Conservation (phyloP, 2,113 vertebrate genomes). For the Arothron firmamentum region DNA sequence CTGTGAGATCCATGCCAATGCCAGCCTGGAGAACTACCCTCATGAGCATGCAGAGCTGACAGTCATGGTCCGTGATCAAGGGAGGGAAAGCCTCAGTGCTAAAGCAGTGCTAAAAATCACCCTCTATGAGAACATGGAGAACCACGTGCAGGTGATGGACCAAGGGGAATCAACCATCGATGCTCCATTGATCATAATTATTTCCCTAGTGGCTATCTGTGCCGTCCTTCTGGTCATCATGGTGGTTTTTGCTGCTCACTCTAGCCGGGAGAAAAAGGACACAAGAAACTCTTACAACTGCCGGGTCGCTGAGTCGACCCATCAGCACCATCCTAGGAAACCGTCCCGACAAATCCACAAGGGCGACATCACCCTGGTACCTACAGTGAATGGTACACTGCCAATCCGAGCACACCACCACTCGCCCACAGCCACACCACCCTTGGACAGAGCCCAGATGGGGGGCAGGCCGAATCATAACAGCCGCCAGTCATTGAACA, state of each 20-base stretch:
- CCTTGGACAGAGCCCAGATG: slow-evolving; percentile 89
- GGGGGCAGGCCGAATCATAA: slow-evolving; percentile 90
- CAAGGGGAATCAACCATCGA: slow-evolving; percentile 75
- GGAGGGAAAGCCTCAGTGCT: slow-evolving; percentile 84
- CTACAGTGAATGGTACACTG: slow-evolving; percentile 89
- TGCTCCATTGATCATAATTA: slow-evolving; percentile 88
- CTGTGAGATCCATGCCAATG: slow-evolving; percentile 90
- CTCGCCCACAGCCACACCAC: slow-evolving; percentile 86
- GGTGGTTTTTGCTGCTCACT: slow-evolving; percentile 88
- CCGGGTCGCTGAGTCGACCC: slow-evolving; percentile 89
- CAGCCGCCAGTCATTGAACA: slow-evolving; percentile 95
- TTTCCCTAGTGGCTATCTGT: slow-evolving; percentile 87
- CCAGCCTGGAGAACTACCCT: slow-evolving; percentile 80
- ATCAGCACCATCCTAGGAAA: slow-evolving; percentile 93
- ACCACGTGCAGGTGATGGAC: slow-evolving; percentile 74
- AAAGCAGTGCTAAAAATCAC: slow-evolving; percentile 84
- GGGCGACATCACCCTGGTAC: slow-evolving; percentile 93
- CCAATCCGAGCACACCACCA: slow-evolving; percentile 93
- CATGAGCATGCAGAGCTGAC: slow-evolving; percentile 80
- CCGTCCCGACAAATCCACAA: slow-evolving; percentile 96
- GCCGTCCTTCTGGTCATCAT: slow-evolving; percentile 86
- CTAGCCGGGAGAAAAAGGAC: slow-evolving; percentile 93
- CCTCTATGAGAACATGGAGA: slow-evolving; percentile 79
- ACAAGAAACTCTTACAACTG: slow-evolving; percentile 91
- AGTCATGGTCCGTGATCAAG: slow-evolving; percentile 87